phyloP scores from a whole-genome alignment of 2,797 vertebrate species.

The Leptoclinus maculatus region DNA sequence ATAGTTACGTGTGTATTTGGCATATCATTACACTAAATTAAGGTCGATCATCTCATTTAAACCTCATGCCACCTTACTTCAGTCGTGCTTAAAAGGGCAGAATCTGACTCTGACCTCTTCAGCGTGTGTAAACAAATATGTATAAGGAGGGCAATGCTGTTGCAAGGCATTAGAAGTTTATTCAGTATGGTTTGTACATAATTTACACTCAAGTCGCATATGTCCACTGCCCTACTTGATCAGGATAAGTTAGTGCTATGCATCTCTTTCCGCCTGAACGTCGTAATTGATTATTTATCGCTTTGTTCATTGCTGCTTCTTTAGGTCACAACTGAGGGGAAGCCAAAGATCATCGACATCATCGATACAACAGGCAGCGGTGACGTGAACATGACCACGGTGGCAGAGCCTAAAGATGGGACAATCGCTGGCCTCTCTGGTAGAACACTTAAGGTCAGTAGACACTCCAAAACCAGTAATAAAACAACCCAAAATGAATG shows the following conservation, averaged over 20 bases:
- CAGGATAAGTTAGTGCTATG: not conserved
- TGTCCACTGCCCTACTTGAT: not conserved
- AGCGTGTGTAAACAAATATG: conserved; percentile 14
- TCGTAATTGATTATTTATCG: not conserved
- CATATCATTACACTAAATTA: not conserved
- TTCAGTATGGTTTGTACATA: not conserved
- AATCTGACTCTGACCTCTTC: conserved; percentile 17
- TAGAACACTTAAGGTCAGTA: conserved; percentile 89
- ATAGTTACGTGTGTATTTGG: not conserved
- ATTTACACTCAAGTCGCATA: not conserved
- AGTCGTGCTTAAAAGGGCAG: conserved; percentile 6
- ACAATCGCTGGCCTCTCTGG: conserved; percentile 91
- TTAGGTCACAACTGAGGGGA: conserved; percentile 95
- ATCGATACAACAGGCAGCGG: conserved; percentile 99
- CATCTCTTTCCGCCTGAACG: not conserved
- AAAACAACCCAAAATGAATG: not conserved
- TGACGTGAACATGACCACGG: conserved; percentile 92
- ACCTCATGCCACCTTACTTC: not conserved
- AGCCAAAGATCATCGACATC: conserved; percentile 97
- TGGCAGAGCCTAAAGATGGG: conserved; percentile 92
- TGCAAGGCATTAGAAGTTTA: not conserved
- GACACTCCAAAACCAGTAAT: not conserved
- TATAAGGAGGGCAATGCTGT: not conserved
- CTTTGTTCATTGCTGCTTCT: not conserved
- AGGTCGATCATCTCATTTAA: not conserved